A percentile compares a stretch with the other conserved stretches of the same genome.
Evolutionary conservation across 35 echinoderm and acorn worm genomes (phyloP).

Genomic region (Nesometra sesokonis): DNA sequence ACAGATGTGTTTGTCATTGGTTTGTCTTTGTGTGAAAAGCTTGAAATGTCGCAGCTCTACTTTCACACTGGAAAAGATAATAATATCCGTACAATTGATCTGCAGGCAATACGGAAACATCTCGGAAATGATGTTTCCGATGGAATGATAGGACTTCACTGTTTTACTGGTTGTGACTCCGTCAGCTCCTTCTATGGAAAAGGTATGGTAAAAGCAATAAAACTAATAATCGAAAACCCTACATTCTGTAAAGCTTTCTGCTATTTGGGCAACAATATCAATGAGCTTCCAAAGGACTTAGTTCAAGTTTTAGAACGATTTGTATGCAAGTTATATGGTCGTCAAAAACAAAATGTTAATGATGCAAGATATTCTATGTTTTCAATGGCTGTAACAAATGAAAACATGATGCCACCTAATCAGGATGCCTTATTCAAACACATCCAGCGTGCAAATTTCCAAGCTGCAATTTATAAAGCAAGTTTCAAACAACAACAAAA

Average conservation of each 20-base stretch:
- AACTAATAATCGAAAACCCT: background rate
- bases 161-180: conserved; percentile 16
- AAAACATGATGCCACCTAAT: conserved; percentile 51
- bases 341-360: too few species aligned
- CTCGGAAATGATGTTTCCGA: background rate
- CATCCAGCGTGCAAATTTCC: too few species aligned
- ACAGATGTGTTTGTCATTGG: conserved; percentile 59
- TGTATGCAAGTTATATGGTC: too few species aligned
- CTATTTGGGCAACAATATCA: too few species aligned
- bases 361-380: conserved; percentile 44
- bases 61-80: conserved; percentile 68
- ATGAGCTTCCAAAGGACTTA: too few species aligned
- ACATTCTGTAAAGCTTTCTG: too few species aligned
- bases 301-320: too few species aligned
- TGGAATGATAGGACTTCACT: conserved; percentile 4
- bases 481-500: conserved; percentile 13
- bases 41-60: conserved; percentile 14
- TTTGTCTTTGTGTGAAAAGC: background rate
- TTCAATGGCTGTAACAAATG: background rate
- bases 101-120: background rate
- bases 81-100: conserved; percentile 23
- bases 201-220: conserved; percentile 12
- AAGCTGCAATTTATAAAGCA: conserved; percentile 14
- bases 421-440: conserved; percentile 39
- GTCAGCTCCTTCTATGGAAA: conserved; percentile 17